Conservation (phyloP, 1,140 invertebrate species). For the Drosophila melanica region DNA sequence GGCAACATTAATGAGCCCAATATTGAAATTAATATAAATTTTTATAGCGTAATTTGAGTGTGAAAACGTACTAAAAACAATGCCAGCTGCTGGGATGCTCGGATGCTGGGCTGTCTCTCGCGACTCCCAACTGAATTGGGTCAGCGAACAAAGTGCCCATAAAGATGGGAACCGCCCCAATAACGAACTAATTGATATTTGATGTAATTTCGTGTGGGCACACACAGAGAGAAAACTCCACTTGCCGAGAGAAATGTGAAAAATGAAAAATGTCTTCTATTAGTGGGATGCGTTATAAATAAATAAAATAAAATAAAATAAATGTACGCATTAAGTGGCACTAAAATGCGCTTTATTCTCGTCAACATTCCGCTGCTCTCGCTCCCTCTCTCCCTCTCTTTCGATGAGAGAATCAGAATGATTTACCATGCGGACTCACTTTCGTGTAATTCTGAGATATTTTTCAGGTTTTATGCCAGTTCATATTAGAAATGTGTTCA, state of each 20-base stretch:
- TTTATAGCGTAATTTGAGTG: constrained; percentile 64
- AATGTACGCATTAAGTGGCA: constrained; percentile 33
- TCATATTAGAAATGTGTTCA: constrained; percentile 35
- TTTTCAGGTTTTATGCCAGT: constrained; percentile 56
- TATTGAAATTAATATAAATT: constrained; percentile 79
- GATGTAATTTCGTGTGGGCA: constrained; percentile 57
- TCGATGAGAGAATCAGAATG: constrained; percentile 1
- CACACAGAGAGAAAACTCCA: constrained; percentile 25
- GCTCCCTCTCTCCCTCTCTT: background rate
- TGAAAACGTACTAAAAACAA: constrained; percentile 59
- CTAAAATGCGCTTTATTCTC: constrained; percentile 13
- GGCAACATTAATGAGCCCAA: constrained; percentile 69
- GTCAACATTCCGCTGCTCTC: background rate
- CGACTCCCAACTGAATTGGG: constrained; percentile 46
- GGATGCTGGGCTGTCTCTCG: constrained; percentile 4
- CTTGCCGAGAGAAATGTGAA: constrained; percentile 3
- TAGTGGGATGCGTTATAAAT: constrained; percentile 30
- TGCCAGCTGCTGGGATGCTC: constrained; percentile 47
- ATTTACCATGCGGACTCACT: constrained; percentile 16
- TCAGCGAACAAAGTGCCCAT: constrained; percentile 62
- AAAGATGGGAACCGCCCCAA: constrained; percentile 37
- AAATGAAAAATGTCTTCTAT: constrained; percentile 51
- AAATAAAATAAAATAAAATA: constrained; percentile 34
- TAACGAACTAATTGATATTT: constrained; percentile 71
- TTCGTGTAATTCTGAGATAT: constrained; percentile 39